Evolutionary conservation across 1,140 invertebrate genomes (phyloP), one percentile per base, ranked within the genome.

Genomic region (Lycorma delicatula): DNA sequence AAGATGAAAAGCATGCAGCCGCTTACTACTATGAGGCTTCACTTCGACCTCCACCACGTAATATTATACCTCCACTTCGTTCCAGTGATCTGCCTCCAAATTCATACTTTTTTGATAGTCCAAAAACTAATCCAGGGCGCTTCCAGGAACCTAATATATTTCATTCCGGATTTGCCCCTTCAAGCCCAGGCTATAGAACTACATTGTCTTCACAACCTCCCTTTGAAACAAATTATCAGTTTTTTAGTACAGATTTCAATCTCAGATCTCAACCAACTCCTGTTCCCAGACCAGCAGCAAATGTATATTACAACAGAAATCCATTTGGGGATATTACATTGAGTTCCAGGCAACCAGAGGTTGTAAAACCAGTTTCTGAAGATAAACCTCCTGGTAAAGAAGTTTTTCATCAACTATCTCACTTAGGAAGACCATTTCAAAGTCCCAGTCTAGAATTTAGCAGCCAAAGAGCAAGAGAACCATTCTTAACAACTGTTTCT

Each of bases 401-500:
- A 20, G 60, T 63, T n/a, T 62, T 52, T 26, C 56, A 62, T 7
- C 64, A 63, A 26, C 41, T 60, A 2, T 60, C 64, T n/a, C 64
- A 63, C 20, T 46, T 58, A 16, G 60, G 59, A 12, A 57, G 64
- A 41, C 64, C 64, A 9, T 65, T 65, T 50, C 56, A 63, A 38
- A 59, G 46, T 25, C 18, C 61, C 9, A 16, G n/a, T n/a, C n/a
- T 16, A 44, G 11, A 16, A 3, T 2, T 1, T 6, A 44, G 1
- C 51, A 29, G 11, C 25, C 16, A 27, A 9, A 53, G 4, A 53
- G 18, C 9, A 29, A 7, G 49, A 28, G 13, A 56, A 41, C 46
- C 56, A 4, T 61, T 22, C 23, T 29, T 58, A 16, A 53, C 58
- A 52, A 59, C 60, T 16, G 44, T 56, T 38, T 25, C 56, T 38